Evolutionary conservation across 2,888 invertebrate genomes (phyloP), one percentile per base, ranked within the genome.

Genomic region (Gisinianus flammeolus): DNA sequence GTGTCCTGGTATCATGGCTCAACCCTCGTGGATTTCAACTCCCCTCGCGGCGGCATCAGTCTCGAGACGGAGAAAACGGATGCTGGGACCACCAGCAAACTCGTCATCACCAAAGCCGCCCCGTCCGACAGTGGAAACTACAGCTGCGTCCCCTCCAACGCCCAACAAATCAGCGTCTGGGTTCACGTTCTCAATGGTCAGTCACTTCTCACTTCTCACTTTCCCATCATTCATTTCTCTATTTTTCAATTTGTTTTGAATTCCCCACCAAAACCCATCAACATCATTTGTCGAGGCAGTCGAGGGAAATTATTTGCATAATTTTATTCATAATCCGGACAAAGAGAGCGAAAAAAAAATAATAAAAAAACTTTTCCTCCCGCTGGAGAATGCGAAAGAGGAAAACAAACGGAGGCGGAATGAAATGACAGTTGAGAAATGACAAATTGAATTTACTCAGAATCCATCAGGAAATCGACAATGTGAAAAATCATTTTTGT

Each of bases 1-100:
- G 93, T 94, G 86, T 91, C 93, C 85, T 95, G 94, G 95, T 94
- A 93, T 88, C 94, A 94, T 85, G 94, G 94, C 64, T 90, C 91
- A 26, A 90, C 92, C 84, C 91, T 94, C 84, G 93, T 95, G 82
- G 94, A 94, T 89, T 94, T 91, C 86, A 91, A 94, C 88, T 93
- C 93, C 30, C 93, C 89, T 19, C 90, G 94, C 78, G 85, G 85
- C 74, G 95, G 95, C 72, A 94, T 95, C 86, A 93, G 93, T 86
- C 91, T 95, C 83, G 93, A 94, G 87, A 94, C 94, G 28, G 94
- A 94, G 87, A 93, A 94, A 86, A 92, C 93, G 72, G 91, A 91
- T 85, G 92, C 93, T 76, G 92, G 94, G 80, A 94, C 94, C 78
- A 94, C 94, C 85, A 92, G 94, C 87, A 90, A 90, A 85, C 90